phyloP scores from a whole-genome alignment of 2,888 invertebrate genomes.

The Scelioninae gen. 1 region DNA sequence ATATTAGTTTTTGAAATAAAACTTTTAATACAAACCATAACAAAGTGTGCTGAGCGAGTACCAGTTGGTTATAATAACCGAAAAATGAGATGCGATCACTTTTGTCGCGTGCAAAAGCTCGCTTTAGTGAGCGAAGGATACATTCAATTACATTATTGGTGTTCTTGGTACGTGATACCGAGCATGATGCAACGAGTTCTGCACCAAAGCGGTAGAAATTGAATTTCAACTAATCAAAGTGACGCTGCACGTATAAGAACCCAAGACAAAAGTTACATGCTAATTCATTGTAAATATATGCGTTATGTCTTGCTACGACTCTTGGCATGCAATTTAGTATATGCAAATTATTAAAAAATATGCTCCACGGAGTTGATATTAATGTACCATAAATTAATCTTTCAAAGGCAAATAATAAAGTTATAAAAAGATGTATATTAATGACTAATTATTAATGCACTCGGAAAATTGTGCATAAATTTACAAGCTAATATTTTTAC shows the following conservation, averaged over 20 bases:
- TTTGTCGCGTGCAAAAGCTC: slow-evolving; percentile 30
- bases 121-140: slow-evolving; percentile 34
- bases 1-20: too few species aligned
- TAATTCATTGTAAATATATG: slow-evolving; percentile 33
- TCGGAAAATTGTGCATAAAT: too few species aligned
- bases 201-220: slow-evolving; percentile 60
- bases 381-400: too few species aligned
- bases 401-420: too few species aligned
- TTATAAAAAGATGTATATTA: too few species aligned
- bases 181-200: too few species aligned
- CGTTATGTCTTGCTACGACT: slow-evolving; percentile 9
- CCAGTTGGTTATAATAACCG: slow-evolving; percentile 35
- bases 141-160: slow-evolving; percentile 66
- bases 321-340: slow-evolving; percentile 11
- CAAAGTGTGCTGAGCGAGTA: slow-evolving; percentile 1
- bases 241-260: slow-evolving; percentile 44
- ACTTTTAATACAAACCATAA: background rate
- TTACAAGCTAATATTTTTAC: too few species aligned
- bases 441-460: too few species aligned
- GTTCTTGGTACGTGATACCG: slow-evolving; percentile 58
- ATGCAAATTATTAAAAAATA: slow-evolving; percentile 19
- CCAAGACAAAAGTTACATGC: slow-evolving; percentile 51
- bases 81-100: slow-evolving; percentile 47
- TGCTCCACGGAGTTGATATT: background rate
- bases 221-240: slow-evolving; percentile 64